Evolutionary conservation across 2,113 vertebrate species (phyloP).

Genomic region (Bos indicus): DNA sequence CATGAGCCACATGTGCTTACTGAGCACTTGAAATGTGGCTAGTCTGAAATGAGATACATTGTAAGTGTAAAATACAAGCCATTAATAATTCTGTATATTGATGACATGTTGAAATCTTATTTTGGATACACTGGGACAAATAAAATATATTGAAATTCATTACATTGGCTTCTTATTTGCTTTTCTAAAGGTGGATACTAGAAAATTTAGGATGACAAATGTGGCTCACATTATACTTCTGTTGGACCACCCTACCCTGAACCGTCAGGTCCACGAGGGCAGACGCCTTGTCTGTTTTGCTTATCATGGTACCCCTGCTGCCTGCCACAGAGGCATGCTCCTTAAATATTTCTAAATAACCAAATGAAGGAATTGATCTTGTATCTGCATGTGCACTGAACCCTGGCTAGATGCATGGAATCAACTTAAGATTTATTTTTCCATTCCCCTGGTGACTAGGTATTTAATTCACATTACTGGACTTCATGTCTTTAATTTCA

Average conservation of each 20-base stretch:
- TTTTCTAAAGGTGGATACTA: background rate
- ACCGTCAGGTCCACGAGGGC: background rate
- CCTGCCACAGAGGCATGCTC: background rate
- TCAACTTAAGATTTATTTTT: constrained; percentile 28
- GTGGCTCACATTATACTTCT: background rate
- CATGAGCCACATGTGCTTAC: background rate
- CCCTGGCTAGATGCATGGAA: background rate
- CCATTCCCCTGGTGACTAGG: background rate
- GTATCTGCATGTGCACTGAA: background rate
- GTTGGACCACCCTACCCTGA: background rate
- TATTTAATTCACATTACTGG: constrained; percentile 36
- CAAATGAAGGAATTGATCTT: constrained; percentile 26
- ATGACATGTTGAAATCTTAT: background rate
- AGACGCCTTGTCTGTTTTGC: background rate
- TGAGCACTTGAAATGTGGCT: background rate
- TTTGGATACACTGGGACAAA: background rate
- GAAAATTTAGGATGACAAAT: constrained; percentile 5
- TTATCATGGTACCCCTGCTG: background rate
- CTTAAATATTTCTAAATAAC: background rate
- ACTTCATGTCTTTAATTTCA: constrained; percentile 39
- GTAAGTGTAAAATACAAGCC: background rate
- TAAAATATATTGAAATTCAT: background rate
- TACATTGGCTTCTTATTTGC: background rate
- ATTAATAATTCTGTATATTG: background rate
- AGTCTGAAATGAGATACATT: background rate